Percentiles rank a stretch among this genome's conserved stretches.
phyloP scores from a whole-genome alignment of 2,888 invertebrate species.

The Myopa tessellatipennis region DNA sequence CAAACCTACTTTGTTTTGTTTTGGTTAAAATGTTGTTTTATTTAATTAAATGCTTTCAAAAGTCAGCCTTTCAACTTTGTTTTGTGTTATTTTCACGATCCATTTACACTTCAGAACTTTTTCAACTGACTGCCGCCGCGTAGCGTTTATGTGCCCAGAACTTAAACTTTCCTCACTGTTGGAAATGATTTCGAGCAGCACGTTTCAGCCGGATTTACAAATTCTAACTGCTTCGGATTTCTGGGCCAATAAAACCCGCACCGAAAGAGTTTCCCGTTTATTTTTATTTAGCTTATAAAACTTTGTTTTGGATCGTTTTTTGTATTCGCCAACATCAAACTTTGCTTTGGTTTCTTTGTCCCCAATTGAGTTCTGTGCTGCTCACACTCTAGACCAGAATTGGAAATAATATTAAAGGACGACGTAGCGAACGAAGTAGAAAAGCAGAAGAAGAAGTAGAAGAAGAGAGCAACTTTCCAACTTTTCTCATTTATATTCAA shows the following conservation, averaged over 20 bases:
- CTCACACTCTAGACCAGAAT: slow-evolving; percentile 14
- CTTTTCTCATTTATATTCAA: slow-evolving; percentile 66
- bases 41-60: background rate
- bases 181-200: slow-evolving; percentile 9
- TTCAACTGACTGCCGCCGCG: background rate
- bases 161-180: background rate
- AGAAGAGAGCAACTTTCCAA: slow-evolving; percentile 52
- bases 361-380: background rate
- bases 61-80: background rate
- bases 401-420: background rate
- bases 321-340: slow-evolving; percentile 8
- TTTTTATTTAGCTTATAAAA: slow-evolving; percentile 33
- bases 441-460: slow-evolving; percentile 40
- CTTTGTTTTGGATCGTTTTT: slow-evolving; percentile 23
- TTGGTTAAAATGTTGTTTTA: too few species aligned
- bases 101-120: slow-evolving; percentile 7
- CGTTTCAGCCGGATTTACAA: slow-evolving; percentile 15
- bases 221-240: slow-evolving; percentile 9
- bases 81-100: slow-evolving; percentile 4
- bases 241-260: slow-evolving; percentile 22
- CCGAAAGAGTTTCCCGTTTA: background rate
- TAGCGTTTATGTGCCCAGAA: background rate
- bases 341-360: slow-evolving; percentile 17
- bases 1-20: too few species aligned
- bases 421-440: background rate